Base-by-base conservation (phyloP, 53 echinoderm and acorn worm genomes). In the Hippasteria phrygiana region DNA sequence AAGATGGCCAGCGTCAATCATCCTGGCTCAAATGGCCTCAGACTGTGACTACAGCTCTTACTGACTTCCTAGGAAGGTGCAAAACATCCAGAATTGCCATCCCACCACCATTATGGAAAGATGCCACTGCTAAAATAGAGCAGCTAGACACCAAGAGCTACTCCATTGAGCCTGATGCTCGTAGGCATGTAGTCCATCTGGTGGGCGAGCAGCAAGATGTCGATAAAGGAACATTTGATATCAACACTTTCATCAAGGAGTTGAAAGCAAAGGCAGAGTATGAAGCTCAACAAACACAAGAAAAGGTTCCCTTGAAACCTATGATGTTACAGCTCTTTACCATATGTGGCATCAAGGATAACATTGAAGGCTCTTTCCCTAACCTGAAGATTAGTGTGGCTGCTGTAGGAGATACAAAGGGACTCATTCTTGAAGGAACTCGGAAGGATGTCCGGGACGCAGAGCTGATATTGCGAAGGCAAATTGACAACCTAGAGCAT, bases 1-100 rank as follows among this genome's bases (percentile, higher is more conserved):
- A 66, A 2, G 67, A 65, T 32, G 29, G 20, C 1, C 66, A 78
- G 50, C 34, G 55, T 11, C 88, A 88, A 8, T 73, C 73, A 56
- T 62, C 82, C 2, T 87, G 87, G 87, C 24, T 69, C 28, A 75
- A 87, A 40, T 91, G 91, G 91, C 48, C 65, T 5, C 10, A 78
- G 20, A 22, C 31, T n/a, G 71, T 43, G 12, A 16, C 50, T 0
- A 0, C 14, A 29, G 45, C 14, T 35, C 42, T 91, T 33, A 39
- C 24, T 1, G 67, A 29, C 12, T 78, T 77, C 87, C 34, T 91
- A 42, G 20, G 34, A 12, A 51, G 45, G 38, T 91, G 54, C 66
- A 78, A 71, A 28, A 16, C 27, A 0, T 77, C 54, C 11, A 34
- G 33, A 28, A 55, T 91, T 20, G 65, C 67, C 16, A 32, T 91